Conservation (phyloP, 2,797 vertebrate genomes). For the Sternotherus odoratus region DNA sequence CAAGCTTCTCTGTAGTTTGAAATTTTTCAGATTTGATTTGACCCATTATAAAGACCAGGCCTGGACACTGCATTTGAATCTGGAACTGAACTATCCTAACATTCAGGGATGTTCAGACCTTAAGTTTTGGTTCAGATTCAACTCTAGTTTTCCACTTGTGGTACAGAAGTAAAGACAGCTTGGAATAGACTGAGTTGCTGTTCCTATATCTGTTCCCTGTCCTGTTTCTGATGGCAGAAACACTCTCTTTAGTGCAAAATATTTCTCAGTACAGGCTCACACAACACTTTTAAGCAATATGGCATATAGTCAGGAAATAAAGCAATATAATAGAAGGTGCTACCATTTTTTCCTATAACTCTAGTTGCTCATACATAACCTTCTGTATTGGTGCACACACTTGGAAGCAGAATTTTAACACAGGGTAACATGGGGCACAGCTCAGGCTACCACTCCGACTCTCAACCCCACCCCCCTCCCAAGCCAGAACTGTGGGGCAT, state of each 20-base stretch:
- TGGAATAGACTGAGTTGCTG: background rate
- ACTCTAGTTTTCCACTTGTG: background rate
- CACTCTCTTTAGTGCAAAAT: background rate
- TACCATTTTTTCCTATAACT: background rate
- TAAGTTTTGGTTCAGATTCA: constrained; percentile 11
- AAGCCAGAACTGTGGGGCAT: background rate
- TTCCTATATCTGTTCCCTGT: background rate
- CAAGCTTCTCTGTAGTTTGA: background rate
- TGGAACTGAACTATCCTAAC: background rate
- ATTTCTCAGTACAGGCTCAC: background rate
- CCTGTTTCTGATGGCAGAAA: background rate
- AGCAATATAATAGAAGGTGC: background rate
- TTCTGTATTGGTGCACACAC: background rate
- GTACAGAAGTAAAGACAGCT: background rate
- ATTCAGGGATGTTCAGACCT: constrained; percentile 19
- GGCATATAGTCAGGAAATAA: background rate
- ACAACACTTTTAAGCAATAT: background rate
- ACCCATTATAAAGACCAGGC: background rate
- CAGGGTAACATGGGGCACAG: background rate
- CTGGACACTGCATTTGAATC: background rate
- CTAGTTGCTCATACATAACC: background rate
- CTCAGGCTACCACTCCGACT: background rate
- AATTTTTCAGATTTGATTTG: constrained; percentile 7
- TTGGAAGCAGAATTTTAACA: background rate
- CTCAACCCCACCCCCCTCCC: background rate